Base-by-base conservation (phyloP, 2,797 vertebrate species). In the Tenualosa thibaudeaui region DNA sequence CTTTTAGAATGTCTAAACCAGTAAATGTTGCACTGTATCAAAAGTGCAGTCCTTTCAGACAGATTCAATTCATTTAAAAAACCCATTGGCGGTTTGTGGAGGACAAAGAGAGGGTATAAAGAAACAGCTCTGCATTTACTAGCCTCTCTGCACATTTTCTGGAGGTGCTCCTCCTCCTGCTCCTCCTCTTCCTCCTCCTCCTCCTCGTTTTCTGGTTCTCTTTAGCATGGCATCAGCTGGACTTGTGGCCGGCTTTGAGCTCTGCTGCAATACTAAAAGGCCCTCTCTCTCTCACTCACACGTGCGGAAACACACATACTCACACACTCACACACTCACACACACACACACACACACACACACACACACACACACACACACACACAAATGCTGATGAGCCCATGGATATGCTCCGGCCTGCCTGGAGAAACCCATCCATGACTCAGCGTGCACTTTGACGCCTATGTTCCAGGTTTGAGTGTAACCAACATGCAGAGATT, bases 171-270 rank as follows among this genome's bases (percentile, higher is more conserved):
- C 13, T 51, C 82, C 40, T 58, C 15, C n/a, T 31, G 31, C 31
- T 83, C 81, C 51, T 81, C 15, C 58, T 60, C 58, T 22, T 84
- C 50, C 51, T 31, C 15, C 58, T 60, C 58, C 58, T 84, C 50
- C 51, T 31, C 85, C 54, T 82, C 2, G 40, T 92, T 88, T 51
- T 12, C 86, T 88, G 89, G 88, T 89, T 81, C 40, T 62, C 13
- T 83, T 56, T 92, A 88, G 91, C 92, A 92, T 89, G 89, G 86
- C 89, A 86, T 88, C 91, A 84, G 83, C 90, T 91, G 49, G 92
- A 89, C 49, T 13, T 31, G 88, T 92, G 91, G 92, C 92, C 92
- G 90, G 91, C 93, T 93, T 93, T 93, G 91, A 91, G 90, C 89
- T 85, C 86, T 88, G 90, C 86, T 92, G 92, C 92, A 91, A 90